Evolutionary conservation across 2,888 invertebrate species (phyloP).

Genomic region (Tinea trinotella): DNA sequence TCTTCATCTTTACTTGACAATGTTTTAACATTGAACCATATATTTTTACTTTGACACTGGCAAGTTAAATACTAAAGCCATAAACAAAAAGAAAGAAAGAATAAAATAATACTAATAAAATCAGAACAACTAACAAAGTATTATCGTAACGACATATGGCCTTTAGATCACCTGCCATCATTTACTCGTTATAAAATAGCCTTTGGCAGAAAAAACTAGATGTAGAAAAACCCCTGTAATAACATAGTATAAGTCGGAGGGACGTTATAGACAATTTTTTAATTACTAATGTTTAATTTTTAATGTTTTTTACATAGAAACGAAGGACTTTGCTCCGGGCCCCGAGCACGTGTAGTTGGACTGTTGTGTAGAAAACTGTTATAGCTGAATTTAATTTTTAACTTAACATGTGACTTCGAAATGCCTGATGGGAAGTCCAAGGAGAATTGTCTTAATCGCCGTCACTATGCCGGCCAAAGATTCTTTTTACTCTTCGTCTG

Average conservation of each 20-base stretch:
- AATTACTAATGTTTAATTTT: conserved; percentile 21
- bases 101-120: too few relatives aligned
- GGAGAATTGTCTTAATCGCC: too few relatives aligned
- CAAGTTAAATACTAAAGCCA: too few relatives aligned
- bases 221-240: conserved; percentile 19
- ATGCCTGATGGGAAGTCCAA: too few relatives aligned
- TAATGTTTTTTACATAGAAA: conserved; percentile 21
- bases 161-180: conserved; percentile 1
- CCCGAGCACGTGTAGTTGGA: conserved; percentile 13
- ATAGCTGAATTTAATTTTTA: neutral
- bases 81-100: too few relatives aligned
- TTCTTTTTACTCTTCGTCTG: too few relatives aligned
- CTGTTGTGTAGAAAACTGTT: neutral
- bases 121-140: too few relatives aligned
- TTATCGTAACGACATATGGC: neutral
- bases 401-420: too few relatives aligned
- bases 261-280: conserved; percentile 20
- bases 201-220: conserved; percentile 3
- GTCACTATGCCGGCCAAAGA: too few relatives aligned
- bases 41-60: too few relatives aligned
- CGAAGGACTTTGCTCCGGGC: conserved; percentile 8
- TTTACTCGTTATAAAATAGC: neutral
- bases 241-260: conserved; percentile 17
- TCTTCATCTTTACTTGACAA: too few relatives aligned
- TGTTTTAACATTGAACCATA: too few relatives aligned